Base-by-base conservation (phyloP, 2,888 invertebrate genomes). In the Opisthograptis luteolata region DNA sequence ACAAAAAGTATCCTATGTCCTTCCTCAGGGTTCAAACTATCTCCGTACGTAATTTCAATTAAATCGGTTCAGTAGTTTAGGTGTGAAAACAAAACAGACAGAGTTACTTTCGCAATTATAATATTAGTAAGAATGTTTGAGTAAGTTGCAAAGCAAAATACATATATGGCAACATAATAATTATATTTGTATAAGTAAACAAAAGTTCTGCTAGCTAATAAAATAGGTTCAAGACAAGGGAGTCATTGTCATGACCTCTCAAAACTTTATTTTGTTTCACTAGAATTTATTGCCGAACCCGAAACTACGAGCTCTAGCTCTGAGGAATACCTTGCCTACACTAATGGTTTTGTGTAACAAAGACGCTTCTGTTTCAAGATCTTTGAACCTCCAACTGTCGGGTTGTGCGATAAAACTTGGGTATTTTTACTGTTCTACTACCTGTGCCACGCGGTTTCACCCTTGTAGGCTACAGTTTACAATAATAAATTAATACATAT, bases 351-450 rank as follows among this genome's bases (percentile, higher is more conserved):
- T 28, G 10, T 31, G n/a, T 39, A 35, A 61, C 61, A 61, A 55
- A 45, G 56, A 46, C 40, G 42, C 34, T 12, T 48, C 48, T 60
- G 55, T 53, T 51, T 31, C 39, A 8, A 54, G 52, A 50, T 44
- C 57, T 52, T 60, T 55, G 54, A 60, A 49, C 56, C 30, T 46
- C 12, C 40, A 30, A 14, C 39, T 7, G 35, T n/a, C n/a, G 9
- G 10, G 19, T 1, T 34, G 8, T 19, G 22, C 35, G 28, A 45
- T 50, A 37, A 51, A 37, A 12, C 24, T 45, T 24, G n/a, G 27
- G 22, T 36, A 51, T 50, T 44, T 45, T 31, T 45, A 31, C 25
- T 25, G 9, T 32, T 37, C 44, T 45, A 37, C 37, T 30, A 31
- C n/a, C n/a, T n/a, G n/a, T n/a, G n/a, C n/a, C n/a, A n/a, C n/a